Conservation (phyloP, 2,888 invertebrate species). For the Ptychoptera contaminata region DNA sequence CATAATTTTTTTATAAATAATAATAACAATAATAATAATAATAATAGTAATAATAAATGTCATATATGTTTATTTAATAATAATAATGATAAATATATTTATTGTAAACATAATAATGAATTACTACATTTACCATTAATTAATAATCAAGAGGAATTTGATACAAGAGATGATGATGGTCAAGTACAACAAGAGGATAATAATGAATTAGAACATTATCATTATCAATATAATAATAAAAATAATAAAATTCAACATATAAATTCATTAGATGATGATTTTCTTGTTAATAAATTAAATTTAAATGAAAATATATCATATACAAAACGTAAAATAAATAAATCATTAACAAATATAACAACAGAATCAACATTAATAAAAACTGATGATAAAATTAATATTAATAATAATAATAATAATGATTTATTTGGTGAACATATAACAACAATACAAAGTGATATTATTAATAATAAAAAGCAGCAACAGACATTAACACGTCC, state of each 20-base stretch:
- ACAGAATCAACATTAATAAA: neutral
- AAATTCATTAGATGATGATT: slow-evolving; percentile 3
- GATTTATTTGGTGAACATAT: slow-evolving; percentile 3
- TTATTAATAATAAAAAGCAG: neutral
- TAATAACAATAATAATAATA: too few relatives aligned
- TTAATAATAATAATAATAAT: slow-evolving; percentile 1
- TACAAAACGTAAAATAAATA: slow-evolving; percentile 15
- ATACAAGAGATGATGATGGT: too few relatives aligned
- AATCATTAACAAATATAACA: slow-evolving; percentile 15
- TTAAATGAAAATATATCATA: slow-evolving; percentile 8
- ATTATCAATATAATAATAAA: slow-evolving; percentile 1
- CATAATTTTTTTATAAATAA: neutral
- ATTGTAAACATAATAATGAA: slow-evolving; percentile 19
- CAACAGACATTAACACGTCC: neutral
- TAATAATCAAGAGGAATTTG: slow-evolving; percentile 7
- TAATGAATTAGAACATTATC: slow-evolving; percentile 4
- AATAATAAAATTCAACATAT: slow-evolving; percentile 3
- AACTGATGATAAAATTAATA: too few relatives aligned
- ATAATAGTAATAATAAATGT: too few relatives aligned
- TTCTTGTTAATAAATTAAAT: slow-evolving; percentile 1
- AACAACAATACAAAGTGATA: neutral
- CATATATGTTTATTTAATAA: slow-evolving; percentile 31
- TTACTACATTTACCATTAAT: slow-evolving; percentile 16
- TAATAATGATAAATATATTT: slow-evolving; percentile 14
- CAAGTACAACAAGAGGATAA: slow-evolving; percentile 6